Base-by-base conservation (phyloP, 2,797 vertebrate genomes). In the Acipenser oxyrinchus region DNA sequence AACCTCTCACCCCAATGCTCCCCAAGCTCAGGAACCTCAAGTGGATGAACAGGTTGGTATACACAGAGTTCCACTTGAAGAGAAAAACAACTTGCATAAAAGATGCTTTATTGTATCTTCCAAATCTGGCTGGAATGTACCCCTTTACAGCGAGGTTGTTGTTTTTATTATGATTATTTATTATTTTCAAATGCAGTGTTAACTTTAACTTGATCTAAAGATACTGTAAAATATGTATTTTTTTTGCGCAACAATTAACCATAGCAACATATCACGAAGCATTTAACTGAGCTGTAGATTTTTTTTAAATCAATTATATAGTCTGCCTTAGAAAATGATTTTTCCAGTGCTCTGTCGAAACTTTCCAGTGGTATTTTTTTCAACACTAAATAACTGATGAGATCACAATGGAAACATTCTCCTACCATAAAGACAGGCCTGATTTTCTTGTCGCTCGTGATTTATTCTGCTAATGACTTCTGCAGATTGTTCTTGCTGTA, bases 1-100 rank as follows among this genome's bases (percentile, higher is more conserved):
- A 74, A 92, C 87, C n/a, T 91, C 94, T 6, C 89, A 89, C 66
- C 79, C 88, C 37, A 82, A 89, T 63, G 81, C 87, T 57, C 85
- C 93, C 63, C 96, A 98, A 76, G 95, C 96, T 69, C 95, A 99
- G 84, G 88, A 97, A 73, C 92, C 96, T 51, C 83, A 86, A 63
- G 64, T 82, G 8, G 93, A 93, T 49, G 87, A 93, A 78, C 94
- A 98, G 86, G 93, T 95, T 77, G 84, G 80, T 67, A 72, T 62
- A 55, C 18, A 64, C 50, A 13, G 12, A n/a, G 13, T 18, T 18
- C 51, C 63, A 64, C 49, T 51, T 10, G 52, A 49, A 64, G 48
- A 64, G n/a, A 51, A 49, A 51, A n/a, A 64, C 63, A 15, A 49
- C 51, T 64, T 51, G 49, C 63, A 18, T 5, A 10, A 13, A 51